Percentiles rank a stretch among this genome's conserved stretches.
phyloP scores from a whole-genome alignment of 1,140 invertebrate genomes.

The Saxidomus purpurata region DNA sequence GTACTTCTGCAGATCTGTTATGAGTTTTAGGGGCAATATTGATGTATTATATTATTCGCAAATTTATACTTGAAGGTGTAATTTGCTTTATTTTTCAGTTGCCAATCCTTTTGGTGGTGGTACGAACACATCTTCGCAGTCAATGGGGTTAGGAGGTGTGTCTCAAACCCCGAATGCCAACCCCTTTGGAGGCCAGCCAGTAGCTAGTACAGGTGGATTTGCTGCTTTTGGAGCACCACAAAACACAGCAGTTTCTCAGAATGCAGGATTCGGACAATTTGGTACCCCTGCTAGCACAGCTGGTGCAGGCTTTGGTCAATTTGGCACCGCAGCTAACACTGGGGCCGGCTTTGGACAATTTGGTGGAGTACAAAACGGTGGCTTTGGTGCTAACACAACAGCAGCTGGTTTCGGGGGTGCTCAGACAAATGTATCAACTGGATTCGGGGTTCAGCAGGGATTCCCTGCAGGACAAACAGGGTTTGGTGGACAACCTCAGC shows the following conservation, averaged over 20 bases:
- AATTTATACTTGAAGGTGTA: too few species aligned
- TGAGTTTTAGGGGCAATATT: too few species aligned
- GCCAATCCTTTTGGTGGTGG: conserved; percentile 75
- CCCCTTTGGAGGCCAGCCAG: conserved; percentile 65
- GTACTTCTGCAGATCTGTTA: too few species aligned
- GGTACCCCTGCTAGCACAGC: conserved; percentile 57
- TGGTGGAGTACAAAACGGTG: conserved; percentile 64
- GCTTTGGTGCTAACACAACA: conserved; percentile 57
- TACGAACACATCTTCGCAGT: conserved; percentile 16
- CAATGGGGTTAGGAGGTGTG: neutral
- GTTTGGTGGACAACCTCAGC: conserved; percentile 54
- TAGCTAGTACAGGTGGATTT: conserved; percentile 43
- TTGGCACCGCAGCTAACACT: conserved; percentile 54
- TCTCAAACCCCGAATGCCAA: conserved; percentile 49
- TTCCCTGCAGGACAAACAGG: conserved; percentile 57
- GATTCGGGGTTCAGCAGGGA: conserved; percentile 37
- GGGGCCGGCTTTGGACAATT: conserved; percentile 64
- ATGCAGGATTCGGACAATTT: conserved; percentile 62
- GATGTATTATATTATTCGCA: too few species aligned
- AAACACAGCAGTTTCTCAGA: conserved; percentile 12
- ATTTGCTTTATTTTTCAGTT: conserved; percentile 52
- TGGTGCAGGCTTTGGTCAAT: conserved; percentile 67
- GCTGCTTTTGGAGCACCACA: conserved; percentile 49
- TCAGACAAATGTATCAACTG: conserved; percentile 15
- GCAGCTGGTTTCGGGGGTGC: conserved; percentile 43